Evolutionary conservation across 2,113 vertebrate species (phyloP), one percentile per base, ranked within the genome.

Genomic region (Plectropomus leopardus): DNA sequence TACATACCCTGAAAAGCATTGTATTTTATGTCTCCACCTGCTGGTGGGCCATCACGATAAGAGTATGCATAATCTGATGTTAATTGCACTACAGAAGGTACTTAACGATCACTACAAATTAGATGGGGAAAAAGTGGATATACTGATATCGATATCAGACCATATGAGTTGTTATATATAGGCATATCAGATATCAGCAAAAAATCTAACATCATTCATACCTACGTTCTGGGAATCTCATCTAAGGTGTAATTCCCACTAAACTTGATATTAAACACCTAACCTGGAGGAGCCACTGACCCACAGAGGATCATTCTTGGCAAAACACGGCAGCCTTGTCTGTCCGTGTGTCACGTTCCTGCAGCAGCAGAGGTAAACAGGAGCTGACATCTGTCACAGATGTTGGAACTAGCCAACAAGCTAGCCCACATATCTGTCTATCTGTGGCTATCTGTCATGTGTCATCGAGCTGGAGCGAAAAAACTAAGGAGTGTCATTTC

Each of bases 381-480:
- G 71, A 89, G 78, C 80, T 77, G 90, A 92, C 90, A 93, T 86
- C 90, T 93, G 92, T 92, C 90, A 92, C 82, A 86, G 84, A 89
- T 85, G 86, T 64, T 87, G 80, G 58, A 83, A 82, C 82, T 66
- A 81, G 77, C 86, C 89, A 89, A 76, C 34, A 55, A 91, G 73
- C 72, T 87, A 77, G 70, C 79, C 85, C 63, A 70, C 83, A 82
- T 86, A 84, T 87, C 77, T 78, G 72, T 87, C 83, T 82, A 85
- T 86, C 81, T 58, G 73, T 64, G 71, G 68, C 60, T 83, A 83
- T 89, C 84, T 86, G 88, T 92, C 89, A 90, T 64, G 66, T 83
- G 88, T 82, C 88, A 82, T 86, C 82, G 57, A 77, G 86, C 45
- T 77, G 55, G 72, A 83, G 78, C 72, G 72, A 48, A 67, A 67